Percentiles rank a stretch among this genome's conserved stretches.
phyloP scores from a whole-genome alignment of 2,797 vertebrate species.

The Corythornis leucogaster region DNA sequence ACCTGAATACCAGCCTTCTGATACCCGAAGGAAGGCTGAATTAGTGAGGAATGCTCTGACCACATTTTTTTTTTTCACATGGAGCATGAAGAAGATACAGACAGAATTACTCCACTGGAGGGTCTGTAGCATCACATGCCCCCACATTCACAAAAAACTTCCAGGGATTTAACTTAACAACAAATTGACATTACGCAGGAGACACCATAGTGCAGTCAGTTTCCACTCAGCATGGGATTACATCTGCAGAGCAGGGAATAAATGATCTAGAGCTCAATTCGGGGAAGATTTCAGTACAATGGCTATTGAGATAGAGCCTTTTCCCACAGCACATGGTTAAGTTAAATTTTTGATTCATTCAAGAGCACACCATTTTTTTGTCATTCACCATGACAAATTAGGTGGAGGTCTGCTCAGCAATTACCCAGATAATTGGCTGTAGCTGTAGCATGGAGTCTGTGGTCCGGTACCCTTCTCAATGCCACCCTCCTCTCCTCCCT shows the following conservation, averaged over 20 bases:
- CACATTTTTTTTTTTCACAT: not conserved
- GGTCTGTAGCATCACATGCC: not conserved
- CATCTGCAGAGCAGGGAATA: not conserved
- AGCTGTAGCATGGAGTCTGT: too few species aligned
- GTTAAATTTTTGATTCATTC: not conserved
- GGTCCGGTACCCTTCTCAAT: not conserved
- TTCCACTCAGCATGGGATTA: not conserved
- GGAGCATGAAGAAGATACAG: not conserved
- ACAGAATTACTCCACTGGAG: not conserved
- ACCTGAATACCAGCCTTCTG: too few species aligned
- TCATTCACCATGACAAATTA: not conserved
- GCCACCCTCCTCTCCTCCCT: not conserved
- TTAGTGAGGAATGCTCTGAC: not conserved
- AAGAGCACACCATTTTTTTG: not conserved
- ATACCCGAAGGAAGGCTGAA: not conserved
- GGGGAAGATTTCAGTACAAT: not conserved
- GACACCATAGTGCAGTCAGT: not conserved
- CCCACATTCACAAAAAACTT: not conserved
- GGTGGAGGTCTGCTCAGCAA: fast-evolving
- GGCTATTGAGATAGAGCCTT: not conserved
- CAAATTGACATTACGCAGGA: not conserved
- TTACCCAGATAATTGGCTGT: fast-evolving
- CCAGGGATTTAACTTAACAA: not conserved
- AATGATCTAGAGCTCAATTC: not conserved
- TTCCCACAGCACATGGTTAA: not conserved